phyloP scores from a whole-genome alignment of 1,140 invertebrate species.

The Coelopa frigida region DNA sequence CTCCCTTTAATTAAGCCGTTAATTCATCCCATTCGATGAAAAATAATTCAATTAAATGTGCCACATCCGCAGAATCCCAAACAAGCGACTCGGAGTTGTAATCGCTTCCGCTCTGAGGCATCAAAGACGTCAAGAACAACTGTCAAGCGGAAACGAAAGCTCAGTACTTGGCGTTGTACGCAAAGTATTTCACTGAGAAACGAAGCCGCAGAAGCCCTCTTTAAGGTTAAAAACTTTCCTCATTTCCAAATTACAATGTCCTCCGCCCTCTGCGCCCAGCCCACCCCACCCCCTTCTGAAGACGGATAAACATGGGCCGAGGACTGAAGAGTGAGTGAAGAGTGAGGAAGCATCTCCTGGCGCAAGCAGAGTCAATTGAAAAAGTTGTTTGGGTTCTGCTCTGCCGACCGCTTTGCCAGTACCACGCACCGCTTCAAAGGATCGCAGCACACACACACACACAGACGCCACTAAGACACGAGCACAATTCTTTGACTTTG shows the following conservation, averaged over 20 bases:
- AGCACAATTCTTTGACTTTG: background rate
- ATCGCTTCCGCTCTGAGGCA: conserved; percentile 11
- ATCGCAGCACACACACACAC: background rate
- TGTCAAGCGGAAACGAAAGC: conserved; percentile 38
- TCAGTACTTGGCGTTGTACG: conserved; percentile 7
- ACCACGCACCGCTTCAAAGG: background rate
- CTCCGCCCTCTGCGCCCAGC: conserved; percentile 28
- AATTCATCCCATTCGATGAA: background rate
- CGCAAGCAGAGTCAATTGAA: conserved; percentile 42
- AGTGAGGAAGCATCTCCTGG: no score
- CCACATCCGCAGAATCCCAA: background rate
- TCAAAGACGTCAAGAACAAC: conserved; percentile 27
- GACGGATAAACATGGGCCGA: conserved; percentile 5
- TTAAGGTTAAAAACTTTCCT: conserved; percentile 38
- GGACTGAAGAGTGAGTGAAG: no score
- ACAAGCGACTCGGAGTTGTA: no score
- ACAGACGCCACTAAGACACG: background rate
- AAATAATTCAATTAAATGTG: background rate
- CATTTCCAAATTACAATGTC: conserved; percentile 45
- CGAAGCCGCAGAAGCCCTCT: conserved; percentile 16
- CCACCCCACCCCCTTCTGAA: background rate
- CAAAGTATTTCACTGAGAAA: background rate
- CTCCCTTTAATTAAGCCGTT: no score
- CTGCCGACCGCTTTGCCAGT: conserved; percentile 9
- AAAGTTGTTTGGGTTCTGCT: conserved; percentile 28